Evolutionary conservation across 2,797 vertebrate genomes (phyloP).

Genomic region (Oryzias sinensis): DNA sequence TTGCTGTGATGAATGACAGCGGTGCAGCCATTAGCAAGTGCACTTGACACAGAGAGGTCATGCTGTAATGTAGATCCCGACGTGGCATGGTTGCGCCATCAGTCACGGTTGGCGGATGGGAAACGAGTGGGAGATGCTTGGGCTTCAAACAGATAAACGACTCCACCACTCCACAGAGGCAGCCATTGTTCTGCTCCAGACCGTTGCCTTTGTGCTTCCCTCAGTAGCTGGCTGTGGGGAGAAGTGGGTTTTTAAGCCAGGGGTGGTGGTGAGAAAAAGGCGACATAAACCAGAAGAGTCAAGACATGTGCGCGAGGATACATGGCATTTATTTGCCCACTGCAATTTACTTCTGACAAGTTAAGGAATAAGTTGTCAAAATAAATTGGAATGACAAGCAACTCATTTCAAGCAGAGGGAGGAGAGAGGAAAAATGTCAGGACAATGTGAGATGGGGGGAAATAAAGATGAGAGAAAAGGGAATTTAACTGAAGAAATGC

Average conservation of each 20-base stretch:
- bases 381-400: slow-evolving; percentile 58
- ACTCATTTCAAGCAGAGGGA: slow-evolving; percentile 31
- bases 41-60: slow-evolving; percentile 61
- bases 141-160: slow-evolving; percentile 73
- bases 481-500: slow-evolving; percentile 7
- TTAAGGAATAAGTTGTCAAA: slow-evolving; percentile 55
- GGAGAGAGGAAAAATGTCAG: slow-evolving; percentile 17
- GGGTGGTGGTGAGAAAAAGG: slow-evolving; percentile 48
- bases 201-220: slow-evolving; percentile 49
- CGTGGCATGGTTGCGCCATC: slow-evolving; percentile 46
- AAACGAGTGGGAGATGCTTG: slow-evolving; percentile 51
- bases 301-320: slow-evolving; percentile 20
- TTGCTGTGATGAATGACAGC: slow-evolving; percentile 57
- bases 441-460: slow-evolving; percentile 9
- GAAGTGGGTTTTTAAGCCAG: slow-evolving; percentile 42
- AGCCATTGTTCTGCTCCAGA: slow-evolving; percentile 60
- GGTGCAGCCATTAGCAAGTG: slow-evolving; percentile 59
- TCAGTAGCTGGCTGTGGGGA: slow-evolving; percentile 35
- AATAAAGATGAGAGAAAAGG: slow-evolving; percentile 4
- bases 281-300: slow-evolving; percentile 17
- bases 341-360: slow-evolving; percentile 57
- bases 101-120: slow-evolving; percentile 57
- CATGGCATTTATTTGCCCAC: slow-evolving; percentile 1
- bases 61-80: slow-evolving; percentile 59
- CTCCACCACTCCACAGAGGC: slow-evolving; percentile 41